Base-by-base conservation (phyloP, 2,113 vertebrate genomes). In the Petrocephalus microphthalmus region DNA sequence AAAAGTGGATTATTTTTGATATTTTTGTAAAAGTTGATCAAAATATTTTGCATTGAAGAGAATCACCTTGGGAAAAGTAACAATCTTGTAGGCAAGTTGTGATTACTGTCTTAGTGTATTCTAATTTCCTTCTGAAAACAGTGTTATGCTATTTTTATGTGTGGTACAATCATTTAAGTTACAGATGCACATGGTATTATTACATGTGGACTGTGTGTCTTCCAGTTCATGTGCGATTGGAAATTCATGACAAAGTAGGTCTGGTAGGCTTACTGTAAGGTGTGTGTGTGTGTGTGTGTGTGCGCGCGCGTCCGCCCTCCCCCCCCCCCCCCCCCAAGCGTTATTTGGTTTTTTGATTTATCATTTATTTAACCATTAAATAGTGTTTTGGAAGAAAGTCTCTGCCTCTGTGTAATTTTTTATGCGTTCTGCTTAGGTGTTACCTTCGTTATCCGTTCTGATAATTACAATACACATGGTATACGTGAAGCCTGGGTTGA, bases 351-450 rank as follows among this genome's bases (percentile, higher is more conserved):
- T 81, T 29, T 33, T 8, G 15, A 20, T 8, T 54, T 85, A 52
- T 54, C 81, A 37, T 33, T 85, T 85, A 33, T 33, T 85, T 53
- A 85, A 85, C 84, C 52, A 85, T 85, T 85, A 85, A 85, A 84
- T n/a, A 54, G 13, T 85, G 15, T 85, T 85, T 85, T 29, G n/a
- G 49, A 53, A 37, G 51, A 53, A 85, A 6, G 29, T 33, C 15
- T 54, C 2, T 2, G 22, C 42, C 7, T 45, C 47, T 84, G 49
- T 54, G 53, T 56, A 78, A 15, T 74, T 78, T 3, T 78, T 78
- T 78, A 42, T 19, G 29, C 29, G 15, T 19, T 19, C 15, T 78
- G 71, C 15, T 15, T 78, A 78, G 19, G 15, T 78, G 17, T 42
- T 42, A 13, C 71, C 1, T 78, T 78, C 17, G 15, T 42, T 78